Conservation (phyloP, 2,797 vertebrate species). For the Pseudochaenichthys georgianus region DNA sequence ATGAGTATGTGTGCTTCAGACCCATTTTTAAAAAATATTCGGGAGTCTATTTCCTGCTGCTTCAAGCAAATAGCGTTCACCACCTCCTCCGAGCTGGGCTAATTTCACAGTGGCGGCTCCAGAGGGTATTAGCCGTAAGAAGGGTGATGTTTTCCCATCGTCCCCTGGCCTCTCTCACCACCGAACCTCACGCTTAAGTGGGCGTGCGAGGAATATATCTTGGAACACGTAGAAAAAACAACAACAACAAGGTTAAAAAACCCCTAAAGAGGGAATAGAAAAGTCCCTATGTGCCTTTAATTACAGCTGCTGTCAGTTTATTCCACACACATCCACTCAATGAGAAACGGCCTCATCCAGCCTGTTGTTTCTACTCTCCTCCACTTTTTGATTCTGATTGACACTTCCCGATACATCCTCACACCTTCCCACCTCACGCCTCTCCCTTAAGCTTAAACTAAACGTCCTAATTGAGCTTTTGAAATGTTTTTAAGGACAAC, state of each 20-base stretch:
- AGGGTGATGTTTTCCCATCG: conserved; percentile 65
- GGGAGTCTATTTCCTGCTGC: conserved; percentile 60
- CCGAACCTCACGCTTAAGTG: conserved; percentile 78
- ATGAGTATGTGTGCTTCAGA: conserved; percentile 78
- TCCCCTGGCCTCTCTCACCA: conserved; percentile 59
- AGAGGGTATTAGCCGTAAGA: conserved; percentile 65
- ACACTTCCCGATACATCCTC: conserved; percentile 15
- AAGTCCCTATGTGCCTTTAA: conserved; percentile 63
- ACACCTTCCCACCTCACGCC: conserved; percentile 28
- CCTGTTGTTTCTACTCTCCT: conserved; percentile 29
- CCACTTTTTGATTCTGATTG: no score
- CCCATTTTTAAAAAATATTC: conserved; percentile 70
- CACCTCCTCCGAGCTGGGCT: conserved; percentile 46
- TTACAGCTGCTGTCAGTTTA: conserved; percentile 59
- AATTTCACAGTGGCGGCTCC: conserved; percentile 69
- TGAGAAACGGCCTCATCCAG: conserved; percentile 46
- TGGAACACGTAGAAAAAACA: conserved; percentile 61
- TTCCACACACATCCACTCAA: conserved; percentile 47
- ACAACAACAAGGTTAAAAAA: conserved; percentile 52
- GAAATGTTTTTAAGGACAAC: conserved; percentile 32
- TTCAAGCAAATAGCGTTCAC: conserved; percentile 57
- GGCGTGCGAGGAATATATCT: conserved; percentile 72
- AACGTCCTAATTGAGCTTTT: conserved; percentile 46
- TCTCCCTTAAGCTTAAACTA: conserved; percentile 32
- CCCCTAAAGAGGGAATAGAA: conserved; percentile 42